Base-by-base conservation (phyloP, 2,113 vertebrate species). In the Calidris pygmaea region DNA sequence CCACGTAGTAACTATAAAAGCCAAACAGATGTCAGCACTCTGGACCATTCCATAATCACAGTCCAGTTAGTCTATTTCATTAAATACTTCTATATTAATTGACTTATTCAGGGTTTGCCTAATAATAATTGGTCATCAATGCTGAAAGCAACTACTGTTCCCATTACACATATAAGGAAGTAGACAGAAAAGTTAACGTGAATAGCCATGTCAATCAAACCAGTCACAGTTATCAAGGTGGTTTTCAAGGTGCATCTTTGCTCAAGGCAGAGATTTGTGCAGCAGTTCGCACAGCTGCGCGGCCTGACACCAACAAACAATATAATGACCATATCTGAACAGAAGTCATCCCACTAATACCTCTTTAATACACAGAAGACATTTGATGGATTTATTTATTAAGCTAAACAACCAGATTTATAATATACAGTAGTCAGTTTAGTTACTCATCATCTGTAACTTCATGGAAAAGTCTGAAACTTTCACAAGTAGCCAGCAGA, bases 1-100 rank as follows among this genome's bases (percentile, higher is more conserved):
- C 99, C 80, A 99, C 99, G 93, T 98, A 99, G 97, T 99, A 99
- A 96, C 99, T 99, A 96, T 15, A 86, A 96, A 97, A 93, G 71
- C 43, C 8, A 98, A 97, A 96, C 62, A 71, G 15, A 84, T 3
- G 22, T 91, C 74, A 95, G 24, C 24, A 75, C 63, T 87, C 50
- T 41, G 52, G 22, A 60, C 47, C 56, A 43, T 71, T 85, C 53
- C 73, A 66, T 63, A 59, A 62, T 21, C 55, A 80, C 3, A 8
- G 22, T 10, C 19, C 7, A 21, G 47, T 87, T 62, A 45, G 12
- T 7, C 73, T 43, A 72, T 58, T 85, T 78, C 30, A 87, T 56
- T 60, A 48, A 90, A 58, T 56, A 60, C 13, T 45, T 74, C 16
- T 52, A 2, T 12, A 27, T 21, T 63, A 81, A 47, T 71, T 41